These are phyloP conservation scores for Spilarctia lutea DNA, from an alignment of 2,888 invertebrate genomes.

Conservation along the genomic window DNA sequence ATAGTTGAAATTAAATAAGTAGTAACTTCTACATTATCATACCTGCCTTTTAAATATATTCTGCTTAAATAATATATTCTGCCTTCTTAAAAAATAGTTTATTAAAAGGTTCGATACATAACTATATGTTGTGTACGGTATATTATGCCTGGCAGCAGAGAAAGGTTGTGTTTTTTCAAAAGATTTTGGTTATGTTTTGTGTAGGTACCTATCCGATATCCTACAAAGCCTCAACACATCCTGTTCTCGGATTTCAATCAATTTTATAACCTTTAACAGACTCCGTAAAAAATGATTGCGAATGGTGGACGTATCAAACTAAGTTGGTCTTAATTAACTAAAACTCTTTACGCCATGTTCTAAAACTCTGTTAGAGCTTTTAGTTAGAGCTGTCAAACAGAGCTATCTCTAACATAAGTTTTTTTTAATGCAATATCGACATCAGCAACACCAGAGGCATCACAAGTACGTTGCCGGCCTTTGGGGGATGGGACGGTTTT, in stretches of 20 bases:
- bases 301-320: not conserved
- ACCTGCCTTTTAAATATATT: too few species aligned
- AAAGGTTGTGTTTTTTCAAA: not conserved
- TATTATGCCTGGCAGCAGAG: not conserved
- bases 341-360: not conserved
- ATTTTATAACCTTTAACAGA: not conserved
- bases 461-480: too few species aligned
- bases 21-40: too few species aligned
- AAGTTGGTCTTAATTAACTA: not conserved
- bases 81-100: not conserved
- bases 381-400: too few species aligned
- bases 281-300: not conserved
- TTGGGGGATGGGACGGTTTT: too few species aligned
- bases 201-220: not conserved
- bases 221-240: not conserved
- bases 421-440: too few species aligned
- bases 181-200: not conserved
- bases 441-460: too few species aligned
- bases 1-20: too few species aligned
- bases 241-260: not conserved
- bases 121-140: not conserved
- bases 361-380: too few species aligned
- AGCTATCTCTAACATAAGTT: too few species aligned
- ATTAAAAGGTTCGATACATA: not conserved
- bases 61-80: too few species aligned